phyloP scores from a whole-genome alignment of 2,113 vertebrate genomes.

The Odontesthes bonariensis region DNA sequence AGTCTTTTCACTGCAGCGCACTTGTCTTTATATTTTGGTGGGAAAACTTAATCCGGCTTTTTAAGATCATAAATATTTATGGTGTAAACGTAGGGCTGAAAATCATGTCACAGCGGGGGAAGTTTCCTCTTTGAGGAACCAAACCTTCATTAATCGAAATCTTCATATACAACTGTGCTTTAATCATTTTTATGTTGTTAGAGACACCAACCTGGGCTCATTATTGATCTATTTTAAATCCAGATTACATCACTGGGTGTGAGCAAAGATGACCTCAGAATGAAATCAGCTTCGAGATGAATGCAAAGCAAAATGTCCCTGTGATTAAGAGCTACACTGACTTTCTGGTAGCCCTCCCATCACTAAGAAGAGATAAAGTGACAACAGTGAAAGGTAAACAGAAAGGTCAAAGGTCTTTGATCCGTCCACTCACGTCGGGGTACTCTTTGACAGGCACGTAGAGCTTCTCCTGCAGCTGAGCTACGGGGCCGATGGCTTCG shows the following conservation, averaged over 20 bases:
- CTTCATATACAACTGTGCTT: background rate
- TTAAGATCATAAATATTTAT: conserved; percentile 41
- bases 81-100: conserved; percentile 9
- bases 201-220: background rate
- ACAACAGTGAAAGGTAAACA: conserved; percentile 56
- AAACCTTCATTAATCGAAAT: background rate
- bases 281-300: conserved; percentile 50
- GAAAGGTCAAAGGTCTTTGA: conserved; percentile 50
- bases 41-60: conserved; percentile 36
- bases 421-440: conserved; percentile 92
- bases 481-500: conserved; percentile 94
- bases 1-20: conserved; percentile 11
- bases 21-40: conserved; percentile 39
- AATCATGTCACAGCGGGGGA: background rate
- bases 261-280: conserved; percentile 47
- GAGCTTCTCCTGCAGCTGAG: conserved; percentile 99
- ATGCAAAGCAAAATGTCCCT: conserved; percentile 4
- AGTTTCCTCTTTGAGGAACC: background rate
- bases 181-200: conserved; percentile 5
- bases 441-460: conserved; percentile 99
- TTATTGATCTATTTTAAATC: conserved; percentile 41
- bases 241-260: conserved; percentile 56
- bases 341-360: conserved; percentile 13
- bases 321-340: conserved; percentile 17
- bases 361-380: conserved; percentile 44